Percentiles rank a stretch among this genome's conserved stretches.
phyloP scores from a whole-genome alignment of 2,797 vertebrate species.

The Perodicticus potto region DNA sequence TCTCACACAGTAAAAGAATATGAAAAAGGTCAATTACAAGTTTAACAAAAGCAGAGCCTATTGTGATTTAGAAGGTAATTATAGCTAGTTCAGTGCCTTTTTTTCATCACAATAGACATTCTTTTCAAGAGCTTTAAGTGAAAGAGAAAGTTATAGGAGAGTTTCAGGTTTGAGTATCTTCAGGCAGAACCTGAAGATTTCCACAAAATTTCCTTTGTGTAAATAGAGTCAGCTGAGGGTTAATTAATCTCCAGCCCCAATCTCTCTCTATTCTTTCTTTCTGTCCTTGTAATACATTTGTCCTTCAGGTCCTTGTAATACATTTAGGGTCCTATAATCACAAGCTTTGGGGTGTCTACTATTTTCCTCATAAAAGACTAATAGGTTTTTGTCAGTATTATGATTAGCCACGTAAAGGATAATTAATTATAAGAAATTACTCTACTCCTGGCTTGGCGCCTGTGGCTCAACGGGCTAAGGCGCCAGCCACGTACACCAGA shows the following conservation, averaged over 20 bases:
- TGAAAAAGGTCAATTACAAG: constrained; percentile 1
- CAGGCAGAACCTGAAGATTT: constrained; percentile 48
- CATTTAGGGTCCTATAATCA: constrained; percentile 68
- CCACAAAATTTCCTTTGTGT: constrained; percentile 74
- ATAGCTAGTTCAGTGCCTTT: not conserved
- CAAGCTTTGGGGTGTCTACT: constrained; percentile 49
- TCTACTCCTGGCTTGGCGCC: no score
- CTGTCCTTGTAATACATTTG: constrained; percentile 39
- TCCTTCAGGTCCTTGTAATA: constrained; percentile 49
- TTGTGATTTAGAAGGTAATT: constrained; percentile 50
- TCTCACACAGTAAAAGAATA: not conserved
- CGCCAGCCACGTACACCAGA: no score
- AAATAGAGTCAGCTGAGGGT: constrained; percentile 36
- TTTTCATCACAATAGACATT: not conserved
- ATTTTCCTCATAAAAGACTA: constrained; percentile 81
- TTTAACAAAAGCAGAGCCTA: constrained; percentile 31
- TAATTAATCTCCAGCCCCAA: constrained; percentile 75
- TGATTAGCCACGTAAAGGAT: constrained; percentile 77
- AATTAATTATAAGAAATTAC: constrained; percentile 74
- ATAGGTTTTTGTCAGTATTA: constrained; percentile 74
- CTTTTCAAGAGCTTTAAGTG: not conserved
- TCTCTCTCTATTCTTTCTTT: constrained; percentile 60
- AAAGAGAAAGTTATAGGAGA: not conserved
- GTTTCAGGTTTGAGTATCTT: constrained; percentile 32
- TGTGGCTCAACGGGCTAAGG: no score